Base-by-base conservation (phyloP, 1,140 invertebrate genomes). In the Agrypnia vestita region DNA sequence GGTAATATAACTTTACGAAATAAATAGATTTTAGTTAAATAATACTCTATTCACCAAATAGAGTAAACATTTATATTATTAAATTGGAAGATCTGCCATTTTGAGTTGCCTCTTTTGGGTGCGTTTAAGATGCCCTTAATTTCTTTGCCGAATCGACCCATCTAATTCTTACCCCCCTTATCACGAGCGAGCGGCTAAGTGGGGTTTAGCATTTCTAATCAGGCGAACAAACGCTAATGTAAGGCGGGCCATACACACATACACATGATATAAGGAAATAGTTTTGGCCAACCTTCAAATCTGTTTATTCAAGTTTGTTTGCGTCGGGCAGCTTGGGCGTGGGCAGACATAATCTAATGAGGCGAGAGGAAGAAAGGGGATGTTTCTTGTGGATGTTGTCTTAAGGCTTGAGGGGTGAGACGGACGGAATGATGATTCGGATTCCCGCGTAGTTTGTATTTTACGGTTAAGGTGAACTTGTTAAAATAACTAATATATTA, bases 301-400 rank as follows among this genome's bases (percentile, higher is more conserved):
- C 82, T 83, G 82, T 83, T 83, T 83, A 79, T 75, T 67, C 76
- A 78, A 80, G 82, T 83, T 83, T 83, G 82, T 83, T 83, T 83
- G 82, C 71, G 25, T 35, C 19, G 61, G 53, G 21, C 76, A 21
- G 43, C 53, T 49, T 35, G 73, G 78, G 80, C 82, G 82, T 83
- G 78, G 82, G 67, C 79, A 49, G 55, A 83, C 82, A 83, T 83
- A 83, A 83, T 83, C 82, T 83, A 83, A 83, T 83, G 82, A 80
- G 67, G 67, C 67, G 67, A 53, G 19, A 71, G 67, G 67, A 49
- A 49, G n/a, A 15, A 12, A 19, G 67, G 67, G 67, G 67, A 35
- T 35, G 25, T 49, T 67, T 67, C 55, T 59, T 59, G 21, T 71
- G 19, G 44, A 51, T 71, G 67, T 71, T 71, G 44, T 49, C 47